These are phyloP conservation scores for Cyanoderma ruficeps DNA, from an alignment of 2,113 vertebrate species.

Conservation along the genomic window DNA sequence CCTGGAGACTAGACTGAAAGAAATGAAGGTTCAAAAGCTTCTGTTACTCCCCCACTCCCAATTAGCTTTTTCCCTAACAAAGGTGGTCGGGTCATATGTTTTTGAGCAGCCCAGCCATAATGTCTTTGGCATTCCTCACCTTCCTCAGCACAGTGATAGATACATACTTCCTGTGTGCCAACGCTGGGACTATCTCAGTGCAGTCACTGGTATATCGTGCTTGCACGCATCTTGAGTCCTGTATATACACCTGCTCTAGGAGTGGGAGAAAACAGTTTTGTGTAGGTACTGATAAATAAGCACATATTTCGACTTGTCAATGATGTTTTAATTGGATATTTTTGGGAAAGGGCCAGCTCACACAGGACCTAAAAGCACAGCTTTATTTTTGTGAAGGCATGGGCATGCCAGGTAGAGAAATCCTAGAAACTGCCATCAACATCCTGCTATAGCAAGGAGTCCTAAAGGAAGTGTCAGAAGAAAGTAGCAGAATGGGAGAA, in stretches of 20 bases:
- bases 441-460: background rate
- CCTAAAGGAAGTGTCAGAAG: background rate
- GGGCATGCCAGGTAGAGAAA: background rate
- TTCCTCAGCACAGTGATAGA: background rate
- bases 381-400: background rate
- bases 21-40: background rate
- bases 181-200: background rate
- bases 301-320: background rate
- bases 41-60: background rate
- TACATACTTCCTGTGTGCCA: background rate
- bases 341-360: background rate
- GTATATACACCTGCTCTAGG: background rate
- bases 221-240: background rate
- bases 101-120: background rate
- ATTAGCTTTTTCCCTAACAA: background rate
- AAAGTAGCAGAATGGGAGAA: background rate
- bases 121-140: background rate
- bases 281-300: background rate
- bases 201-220: rapidly evolving
- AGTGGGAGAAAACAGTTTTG: background rate
- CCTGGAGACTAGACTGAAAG: background rate
- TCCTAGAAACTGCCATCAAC: background rate
- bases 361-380: background rate
- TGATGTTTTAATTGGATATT: background rate
- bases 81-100: background rate